Evolutionary conservation across 2,888 invertebrate species (phyloP), one percentile per base, ranked within the genome.

Genomic region (Drosophila suboccidentalis): DNA sequence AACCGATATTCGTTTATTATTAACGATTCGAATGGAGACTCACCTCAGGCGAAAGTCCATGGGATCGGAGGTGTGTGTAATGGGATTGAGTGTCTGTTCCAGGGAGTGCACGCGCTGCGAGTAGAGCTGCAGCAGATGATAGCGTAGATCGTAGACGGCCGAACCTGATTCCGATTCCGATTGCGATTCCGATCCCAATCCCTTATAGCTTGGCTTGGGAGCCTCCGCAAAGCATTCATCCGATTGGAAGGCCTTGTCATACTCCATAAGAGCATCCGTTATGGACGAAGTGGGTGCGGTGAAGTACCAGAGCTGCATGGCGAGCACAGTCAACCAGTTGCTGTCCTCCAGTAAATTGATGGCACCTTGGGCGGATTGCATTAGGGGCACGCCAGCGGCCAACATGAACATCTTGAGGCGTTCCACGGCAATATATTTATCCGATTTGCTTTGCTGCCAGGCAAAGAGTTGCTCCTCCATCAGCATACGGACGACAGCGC

Each of bases 261-360:
- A 98, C 0, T 95, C 94, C 0, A 94, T 93, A 13, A 98, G 90
- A 0, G 96, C 95, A 78, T 96, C 96, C 22, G 96, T 95, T 11
- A 98, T 94, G 0, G 96, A 95, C 0, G 96, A 94, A 2, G 96
- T 95, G 50, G 96, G 95, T 0, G 95, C 94, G 59, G 95, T 95
- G 0, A 96, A 92, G 92, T 96, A 97, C 95, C 96, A 92, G 6
- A 92, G 66, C 72, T 94, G 93, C 32, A 92, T 58, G 29, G 96
- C 97, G 34, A 98, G 93, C 0, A 96, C 95, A 82, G 97, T 94
- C 66, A 96, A 94, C 98, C 98, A 98, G 88, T 97, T 96, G n/a
- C 96, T 91, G 26, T 94, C 93, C 65, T 95, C 94, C 70, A 97
- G 95, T 3, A 95, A 94, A 79, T 96, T 96, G 5, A 96, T 92